Conservation (phyloP, 2,113 vertebrate species). For the Cathartes aura region DNA sequence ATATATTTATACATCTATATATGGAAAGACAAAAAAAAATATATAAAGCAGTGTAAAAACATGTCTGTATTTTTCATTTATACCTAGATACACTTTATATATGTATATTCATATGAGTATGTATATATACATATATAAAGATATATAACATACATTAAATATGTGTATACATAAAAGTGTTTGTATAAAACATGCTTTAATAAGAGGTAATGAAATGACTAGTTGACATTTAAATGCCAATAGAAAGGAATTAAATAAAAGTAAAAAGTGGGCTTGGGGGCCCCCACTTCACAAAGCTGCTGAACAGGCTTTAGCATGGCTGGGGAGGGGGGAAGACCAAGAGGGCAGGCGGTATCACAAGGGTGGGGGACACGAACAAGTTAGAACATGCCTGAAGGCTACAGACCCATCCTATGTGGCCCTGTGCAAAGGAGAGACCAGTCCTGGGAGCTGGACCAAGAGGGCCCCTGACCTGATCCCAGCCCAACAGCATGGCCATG, state of each 20-base stretch:
- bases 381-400: neutral
- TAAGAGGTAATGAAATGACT: neutral
- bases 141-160: neutral
- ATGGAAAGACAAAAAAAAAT: neutral
- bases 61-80: neutral
- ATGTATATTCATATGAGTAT: neutral
- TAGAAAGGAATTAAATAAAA: neutral
- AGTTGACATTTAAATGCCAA: neutral
- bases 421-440: neutral
- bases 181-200: neutral
- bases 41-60: neutral
- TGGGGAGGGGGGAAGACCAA: neutral
- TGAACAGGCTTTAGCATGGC: neutral
- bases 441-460: neutral
- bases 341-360: neutral
- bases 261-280: neutral
- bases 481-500: neutral
- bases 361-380: neutral
- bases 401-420: neutral
- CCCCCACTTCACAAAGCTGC: neutral
- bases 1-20: neutral
- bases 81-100: neutral
- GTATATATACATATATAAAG: neutral
- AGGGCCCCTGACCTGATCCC: neutral
- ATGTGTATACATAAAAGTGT: neutral